Percentiles rank a stretch among this genome's conserved stretches.
These are phyloP conservation scores for Peromyscus leucopus DNA, from an alignment of 2,113 vertebrate genomes.

Conservation along the genomic window DNA sequence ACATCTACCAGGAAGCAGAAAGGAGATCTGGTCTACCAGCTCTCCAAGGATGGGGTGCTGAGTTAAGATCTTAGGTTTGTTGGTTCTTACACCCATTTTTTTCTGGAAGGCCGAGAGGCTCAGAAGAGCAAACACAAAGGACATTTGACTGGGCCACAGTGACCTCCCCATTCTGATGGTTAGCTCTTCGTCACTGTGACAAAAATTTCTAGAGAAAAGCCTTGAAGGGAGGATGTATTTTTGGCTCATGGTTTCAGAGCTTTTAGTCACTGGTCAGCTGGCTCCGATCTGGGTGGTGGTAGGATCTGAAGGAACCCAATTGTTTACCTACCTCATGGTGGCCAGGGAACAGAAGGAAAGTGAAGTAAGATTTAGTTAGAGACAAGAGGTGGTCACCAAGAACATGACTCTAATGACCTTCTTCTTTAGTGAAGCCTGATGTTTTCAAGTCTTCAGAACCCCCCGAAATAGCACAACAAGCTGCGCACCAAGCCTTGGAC, in stretches of 20 bases:
- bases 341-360: not conserved
- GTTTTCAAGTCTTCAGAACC: not conserved
- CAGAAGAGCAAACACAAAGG: slow-evolving; percentile 29
- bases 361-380: too few relatives aligned
- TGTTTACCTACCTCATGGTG: not conserved
- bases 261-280: not conserved
- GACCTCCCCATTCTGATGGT: not conserved
- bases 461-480: not conserved
- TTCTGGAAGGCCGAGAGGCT: slow-evolving; percentile 30
- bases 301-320: not conserved
- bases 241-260: not conserved
- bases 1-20: slow-evolving; percentile 61
- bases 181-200: not conserved
- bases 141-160: not conserved
- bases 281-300: not conserved
- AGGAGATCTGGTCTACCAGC: slow-evolving; percentile 69
- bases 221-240: not conserved
- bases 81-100: slow-evolving; percentile 45
- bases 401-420: not conserved
- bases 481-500: not conserved
- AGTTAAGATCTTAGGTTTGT: slow-evolving; percentile 68
- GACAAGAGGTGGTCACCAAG: not conserved
- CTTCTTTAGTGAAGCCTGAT: not conserved
- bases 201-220: not conserved
- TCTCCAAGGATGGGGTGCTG: slow-evolving; percentile 64